Evolutionary conservation across 2,888 invertebrate genomes (phyloP).

Genomic region (Lepidonotus clava): DNA sequence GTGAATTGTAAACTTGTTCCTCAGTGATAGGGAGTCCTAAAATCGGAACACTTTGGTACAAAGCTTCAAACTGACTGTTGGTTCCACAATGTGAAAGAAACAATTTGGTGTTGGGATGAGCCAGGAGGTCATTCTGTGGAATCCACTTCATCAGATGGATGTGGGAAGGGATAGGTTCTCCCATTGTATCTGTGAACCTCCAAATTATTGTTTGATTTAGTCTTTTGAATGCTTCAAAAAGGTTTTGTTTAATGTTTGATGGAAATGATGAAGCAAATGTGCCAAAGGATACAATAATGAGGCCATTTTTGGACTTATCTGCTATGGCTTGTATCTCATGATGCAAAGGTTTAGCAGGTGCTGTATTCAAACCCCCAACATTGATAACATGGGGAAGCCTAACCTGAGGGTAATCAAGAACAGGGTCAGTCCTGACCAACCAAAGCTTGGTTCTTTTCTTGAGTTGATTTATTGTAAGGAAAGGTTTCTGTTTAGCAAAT

Average conservation of each 20-base stretch:
- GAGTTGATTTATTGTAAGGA: not conserved
- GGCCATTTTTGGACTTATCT: not conserved
- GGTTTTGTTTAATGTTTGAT: not conserved
- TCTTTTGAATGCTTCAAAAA: not conserved
- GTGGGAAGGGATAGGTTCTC: not conserved
- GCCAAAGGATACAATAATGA: conserved; percentile 13
- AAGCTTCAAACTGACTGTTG: conserved; percentile 67
- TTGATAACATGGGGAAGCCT: not conserved
- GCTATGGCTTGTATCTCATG: not conserved
- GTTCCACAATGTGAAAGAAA: conserved; percentile 70
- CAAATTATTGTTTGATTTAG: not conserved
- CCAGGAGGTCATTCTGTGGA: conserved; percentile 16
- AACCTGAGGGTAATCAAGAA: not conserved
- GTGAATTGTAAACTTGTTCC: conserved; percentile 66
- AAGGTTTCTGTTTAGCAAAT: not conserved
- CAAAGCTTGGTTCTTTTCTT: not conserved
- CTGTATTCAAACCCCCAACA: not conserved
- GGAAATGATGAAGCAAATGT: not conserved
- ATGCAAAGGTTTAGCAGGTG: not conserved
- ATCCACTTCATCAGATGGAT: not conserved
- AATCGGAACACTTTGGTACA: conserved; percentile 69
- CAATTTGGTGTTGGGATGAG: conserved; percentile 14
- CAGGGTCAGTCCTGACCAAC: not conserved
- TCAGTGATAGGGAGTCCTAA: conserved; percentile 65
- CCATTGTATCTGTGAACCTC: not conserved